Evolutionary conservation across 2,888 invertebrate genomes (phyloP).

Genomic region (Macaria notata): DNA sequence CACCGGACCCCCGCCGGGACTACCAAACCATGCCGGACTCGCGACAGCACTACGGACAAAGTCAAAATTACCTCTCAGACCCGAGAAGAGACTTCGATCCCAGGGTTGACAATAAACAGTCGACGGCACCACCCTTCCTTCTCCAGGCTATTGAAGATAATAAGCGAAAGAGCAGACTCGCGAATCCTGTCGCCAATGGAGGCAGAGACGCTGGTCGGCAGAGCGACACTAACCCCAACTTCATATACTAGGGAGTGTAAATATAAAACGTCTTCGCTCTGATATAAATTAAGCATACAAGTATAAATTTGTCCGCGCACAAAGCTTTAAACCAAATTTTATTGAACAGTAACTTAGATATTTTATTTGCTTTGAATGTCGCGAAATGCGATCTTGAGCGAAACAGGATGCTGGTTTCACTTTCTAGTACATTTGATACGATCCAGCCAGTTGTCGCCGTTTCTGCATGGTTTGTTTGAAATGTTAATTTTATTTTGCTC

Average conservation of each 20-base stretch:
- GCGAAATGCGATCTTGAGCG: background rate
- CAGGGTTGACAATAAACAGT: slow-evolving; percentile 13
- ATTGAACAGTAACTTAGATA: too few species aligned
- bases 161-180: slow-evolving; percentile 54
- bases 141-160: slow-evolving; percentile 71
- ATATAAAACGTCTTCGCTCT: too few species aligned
- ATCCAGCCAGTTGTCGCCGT: background rate
- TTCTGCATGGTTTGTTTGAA: background rate
- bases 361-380: background rate
- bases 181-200: slow-evolving; percentile 53
- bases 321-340: background rate
- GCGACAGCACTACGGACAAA: too few species aligned
- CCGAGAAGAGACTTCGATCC: slow-evolving; percentile 12
- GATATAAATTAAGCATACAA: too few species aligned
- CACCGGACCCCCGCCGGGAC: too few species aligned
- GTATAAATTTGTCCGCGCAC: background rate
- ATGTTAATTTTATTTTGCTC: slow-evolving; percentile 4
- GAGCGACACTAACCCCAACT: slow-evolving; percentile 72
- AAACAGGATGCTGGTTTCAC: slow-evolving; percentile 1
- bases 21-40: too few species aligned
- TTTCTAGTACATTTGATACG: slow-evolving; percentile 1
- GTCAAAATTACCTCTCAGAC: background rate
- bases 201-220: slow-evolving; percentile 41
- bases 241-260: slow-evolving; percentile 56
- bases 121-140: slow-evolving; percentile 64